phyloP scores from a whole-genome alignment of 2,113 vertebrate species.

The Cebidichthys violaceus region DNA sequence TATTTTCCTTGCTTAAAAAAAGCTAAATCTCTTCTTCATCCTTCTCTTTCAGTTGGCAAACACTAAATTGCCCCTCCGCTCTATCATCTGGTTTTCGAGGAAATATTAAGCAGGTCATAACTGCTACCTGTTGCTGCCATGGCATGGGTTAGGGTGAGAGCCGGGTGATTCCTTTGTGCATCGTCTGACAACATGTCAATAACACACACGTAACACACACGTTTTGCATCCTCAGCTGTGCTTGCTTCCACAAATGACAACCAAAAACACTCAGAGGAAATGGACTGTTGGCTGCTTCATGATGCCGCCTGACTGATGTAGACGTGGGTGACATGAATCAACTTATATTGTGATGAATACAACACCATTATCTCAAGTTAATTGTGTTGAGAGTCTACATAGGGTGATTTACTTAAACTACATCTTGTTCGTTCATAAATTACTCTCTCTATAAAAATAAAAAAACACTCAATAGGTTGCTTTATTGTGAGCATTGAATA shows the following conservation, averaged over 20 bases:
- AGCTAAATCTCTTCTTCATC: background rate
- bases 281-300: background rate
- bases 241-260: background rate
- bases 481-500: background rate
- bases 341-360: background rate
- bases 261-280: background rate
- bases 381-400: background rate
- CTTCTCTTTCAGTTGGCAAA: background rate
- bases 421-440: background rate
- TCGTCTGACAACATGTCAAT: background rate
- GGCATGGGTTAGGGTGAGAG: background rate
- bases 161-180: background rate
- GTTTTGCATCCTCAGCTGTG: background rate
- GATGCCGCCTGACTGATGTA: background rate
- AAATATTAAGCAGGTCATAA: background rate
- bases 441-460: background rate
- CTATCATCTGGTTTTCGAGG: background rate
- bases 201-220: too few species aligned
- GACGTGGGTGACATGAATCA: background rate
- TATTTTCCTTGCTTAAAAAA: background rate
- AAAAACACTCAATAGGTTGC: background rate
- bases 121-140: background rate
- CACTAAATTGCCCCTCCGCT: background rate
- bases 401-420: constrained; percentile 9
- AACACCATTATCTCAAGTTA: background rate